Percentiles rank a stretch among this genome's conserved stretches.
Evolutionary conservation across 2,113 vertebrate genomes (phyloP).

Genomic region (Thermophis baileyi): DNA sequence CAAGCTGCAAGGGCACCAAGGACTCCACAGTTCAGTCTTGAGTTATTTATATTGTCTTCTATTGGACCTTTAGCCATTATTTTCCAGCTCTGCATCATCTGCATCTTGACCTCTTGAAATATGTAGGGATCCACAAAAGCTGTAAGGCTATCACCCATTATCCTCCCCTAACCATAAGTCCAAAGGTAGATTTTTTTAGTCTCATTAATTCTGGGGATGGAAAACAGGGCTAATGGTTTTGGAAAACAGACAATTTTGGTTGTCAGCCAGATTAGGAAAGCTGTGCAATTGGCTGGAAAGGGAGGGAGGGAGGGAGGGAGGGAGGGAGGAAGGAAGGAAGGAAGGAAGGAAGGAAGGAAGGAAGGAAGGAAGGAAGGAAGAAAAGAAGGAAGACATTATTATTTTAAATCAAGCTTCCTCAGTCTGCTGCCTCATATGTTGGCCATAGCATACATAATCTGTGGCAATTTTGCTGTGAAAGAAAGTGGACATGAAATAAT

Average conservation of each 20-base stretch:
- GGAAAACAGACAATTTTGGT: background rate
- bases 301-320: background rate
- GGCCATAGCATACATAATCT: background rate
- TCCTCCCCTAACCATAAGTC: background rate
- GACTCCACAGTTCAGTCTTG: background rate
- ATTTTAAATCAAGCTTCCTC: background rate
- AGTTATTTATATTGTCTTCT: background rate
- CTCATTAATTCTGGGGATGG: background rate
- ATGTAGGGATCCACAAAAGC: background rate
- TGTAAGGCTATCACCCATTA: background rate
- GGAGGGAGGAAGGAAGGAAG: background rate
- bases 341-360: background rate
- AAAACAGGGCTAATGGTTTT: background rate
- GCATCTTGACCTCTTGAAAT: background rate
- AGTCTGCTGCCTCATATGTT: background rate
- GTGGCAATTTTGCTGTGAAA: background rate
- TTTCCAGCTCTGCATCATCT: background rate
- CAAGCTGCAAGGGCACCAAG: background rate
- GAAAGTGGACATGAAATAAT: background rate
- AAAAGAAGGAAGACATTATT: background rate
- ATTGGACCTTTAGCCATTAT: background rate
- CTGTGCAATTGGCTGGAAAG: background rate
- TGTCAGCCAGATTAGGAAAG: background rate
- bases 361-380: too few species aligned
- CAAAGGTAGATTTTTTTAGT: background rate